A percentile compares a stretch with the other conserved stretches of the same genome.
Evolutionary conservation across 2,797 vertebrate species (phyloP).

Genomic region (Semotilus atromaculatus): DNA sequence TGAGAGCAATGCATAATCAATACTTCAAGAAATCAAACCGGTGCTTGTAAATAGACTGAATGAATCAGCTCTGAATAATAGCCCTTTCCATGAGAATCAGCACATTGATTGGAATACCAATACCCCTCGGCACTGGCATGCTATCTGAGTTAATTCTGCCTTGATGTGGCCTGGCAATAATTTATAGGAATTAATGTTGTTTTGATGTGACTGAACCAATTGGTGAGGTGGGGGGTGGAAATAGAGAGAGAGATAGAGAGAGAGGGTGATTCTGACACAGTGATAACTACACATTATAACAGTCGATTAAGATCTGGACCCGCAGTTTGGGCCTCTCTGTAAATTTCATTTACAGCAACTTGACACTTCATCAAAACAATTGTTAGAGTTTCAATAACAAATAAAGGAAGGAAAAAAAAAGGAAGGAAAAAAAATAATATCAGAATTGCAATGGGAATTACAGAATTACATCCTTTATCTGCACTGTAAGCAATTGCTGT

Average conservation of each 20-base stretch:
- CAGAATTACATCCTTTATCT: too few relatives aligned
- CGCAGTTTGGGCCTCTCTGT: constrained; percentile 38
- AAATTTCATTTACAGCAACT: constrained; percentile 80
- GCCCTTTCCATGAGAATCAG: constrained; percentile 70
- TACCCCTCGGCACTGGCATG: constrained; percentile 61
- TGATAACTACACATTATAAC: constrained; percentile 81
- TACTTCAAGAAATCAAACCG: constrained; percentile 65
- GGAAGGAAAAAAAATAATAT: constrained; percentile 54
- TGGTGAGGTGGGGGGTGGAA: constrained; percentile 56
- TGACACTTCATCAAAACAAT: constrained; percentile 72
- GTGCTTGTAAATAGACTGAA: constrained; percentile 58
- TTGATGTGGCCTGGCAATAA: constrained; percentile 66
- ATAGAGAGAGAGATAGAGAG: background rate
- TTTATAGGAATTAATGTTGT: constrained; percentile 71
- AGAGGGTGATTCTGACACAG: constrained; percentile 71
- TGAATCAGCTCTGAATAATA: constrained; percentile 70
- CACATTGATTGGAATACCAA: constrained; percentile 77
- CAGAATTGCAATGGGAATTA: too few relatives aligned
- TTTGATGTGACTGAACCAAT: constrained; percentile 74
- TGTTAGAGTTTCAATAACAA: constrained; percentile 81
- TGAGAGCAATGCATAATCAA: constrained; percentile 73
- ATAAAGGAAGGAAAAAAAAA: constrained; percentile 73
- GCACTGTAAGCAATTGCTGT: too few relatives aligned
- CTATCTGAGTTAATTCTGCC: constrained; percentile 58
- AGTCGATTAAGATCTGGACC: constrained; percentile 59